Evolutionary conservation across 2,797 vertebrate species (phyloP).

Genomic region (Cottoperca gobio): DNA sequence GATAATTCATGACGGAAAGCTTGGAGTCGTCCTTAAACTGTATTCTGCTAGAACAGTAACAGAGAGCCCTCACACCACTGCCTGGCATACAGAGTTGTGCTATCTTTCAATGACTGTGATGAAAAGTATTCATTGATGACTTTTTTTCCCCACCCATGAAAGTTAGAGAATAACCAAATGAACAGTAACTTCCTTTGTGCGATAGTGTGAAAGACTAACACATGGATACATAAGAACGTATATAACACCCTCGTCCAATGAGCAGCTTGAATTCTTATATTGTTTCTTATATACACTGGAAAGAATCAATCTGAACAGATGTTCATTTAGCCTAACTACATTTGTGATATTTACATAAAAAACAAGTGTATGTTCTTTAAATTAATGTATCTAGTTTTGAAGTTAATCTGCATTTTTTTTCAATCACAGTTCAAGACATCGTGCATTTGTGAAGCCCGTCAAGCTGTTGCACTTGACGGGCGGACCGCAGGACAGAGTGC

Average conservation of each 20-base stretch:
- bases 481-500: too few relatives aligned
- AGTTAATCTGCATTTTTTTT: too few relatives aligned
- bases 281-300: neutral
- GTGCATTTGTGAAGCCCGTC: too few relatives aligned
- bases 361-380: too few relatives aligned
- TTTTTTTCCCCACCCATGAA: neutral
- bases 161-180: neutral
- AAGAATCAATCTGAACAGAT: too few relatives aligned
- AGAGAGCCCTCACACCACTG: neutral
- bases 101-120: slow-evolving; percentile 7
- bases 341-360: too few relatives aligned
- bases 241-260: neutral
- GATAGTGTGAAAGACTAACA: neutral
- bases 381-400: too few relatives aligned
- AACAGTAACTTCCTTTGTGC: neutral
- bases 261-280: neutral
- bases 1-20: slow-evolving; percentile 69
- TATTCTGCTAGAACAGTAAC: slow-evolving; percentile 34
- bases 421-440: too few relatives aligned
- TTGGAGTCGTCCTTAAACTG: slow-evolving; percentile 42
- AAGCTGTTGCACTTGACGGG: too few relatives aligned
- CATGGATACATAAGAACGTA: neutral
- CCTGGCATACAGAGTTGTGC: slow-evolving; percentile 8
- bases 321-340: too few relatives aligned
- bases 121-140: neutral